Percentiles rank a stretch among this genome's conserved stretches.
Evolutionary conservation across 2,113 vertebrate genomes (phyloP).

Genomic region (Cynocephalus volans): DNA sequence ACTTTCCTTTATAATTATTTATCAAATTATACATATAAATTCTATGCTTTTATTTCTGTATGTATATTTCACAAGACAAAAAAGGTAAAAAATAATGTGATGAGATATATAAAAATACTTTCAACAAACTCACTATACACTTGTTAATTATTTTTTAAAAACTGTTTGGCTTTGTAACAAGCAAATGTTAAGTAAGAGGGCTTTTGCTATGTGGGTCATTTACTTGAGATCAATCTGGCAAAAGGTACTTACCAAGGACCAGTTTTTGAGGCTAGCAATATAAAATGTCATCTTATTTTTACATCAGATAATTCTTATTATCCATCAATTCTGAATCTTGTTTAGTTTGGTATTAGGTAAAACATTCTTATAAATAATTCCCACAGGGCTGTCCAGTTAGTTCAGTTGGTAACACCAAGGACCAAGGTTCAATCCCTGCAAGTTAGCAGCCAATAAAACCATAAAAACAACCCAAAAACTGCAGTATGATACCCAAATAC

Average conservation of each 20-base stretch:
- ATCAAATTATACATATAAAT: neutral
- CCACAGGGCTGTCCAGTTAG: too few species aligned
- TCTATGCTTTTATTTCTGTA: neutral
- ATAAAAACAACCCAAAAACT: neutral
- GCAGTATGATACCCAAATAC: neutral
- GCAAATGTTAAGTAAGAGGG: neutral
- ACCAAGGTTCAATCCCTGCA: too few species aligned
- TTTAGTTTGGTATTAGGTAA: neutral
- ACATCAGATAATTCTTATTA: conserved; percentile 37
- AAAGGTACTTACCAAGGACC: neutral
- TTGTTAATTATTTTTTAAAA: neutral
- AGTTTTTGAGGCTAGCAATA: neutral
- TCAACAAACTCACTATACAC: neutral
- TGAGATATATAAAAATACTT: conserved; percentile 41
- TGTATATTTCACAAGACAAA: neutral
- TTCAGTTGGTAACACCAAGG: too few species aligned
- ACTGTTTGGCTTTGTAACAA: conserved; percentile 46
- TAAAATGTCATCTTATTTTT: conserved; percentile 36
- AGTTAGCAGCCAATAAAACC: too few species aligned
- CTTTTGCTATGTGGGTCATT: neutral
- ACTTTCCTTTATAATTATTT: neutral
- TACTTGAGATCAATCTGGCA: neutral
- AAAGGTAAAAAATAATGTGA: neutral
- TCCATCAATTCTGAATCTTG: conserved; percentile 7
- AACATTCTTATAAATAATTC: neutral